phyloP scores from a whole-genome alignment of 2,113 vertebrate genomes.

The Arizona elegans region DNA sequence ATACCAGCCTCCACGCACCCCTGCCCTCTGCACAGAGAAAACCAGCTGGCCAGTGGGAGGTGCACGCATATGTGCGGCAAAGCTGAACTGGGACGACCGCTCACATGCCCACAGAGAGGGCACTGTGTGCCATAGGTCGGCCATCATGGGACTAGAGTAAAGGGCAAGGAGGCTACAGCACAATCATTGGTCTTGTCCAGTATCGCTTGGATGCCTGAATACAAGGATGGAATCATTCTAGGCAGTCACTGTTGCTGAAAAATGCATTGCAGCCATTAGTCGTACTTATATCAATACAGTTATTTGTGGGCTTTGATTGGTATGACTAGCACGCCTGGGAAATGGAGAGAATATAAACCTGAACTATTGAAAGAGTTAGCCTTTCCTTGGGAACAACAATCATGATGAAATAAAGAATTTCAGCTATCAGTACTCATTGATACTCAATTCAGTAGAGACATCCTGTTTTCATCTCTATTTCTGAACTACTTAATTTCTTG shows the following conservation, averaged over 20 bases:
- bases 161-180: not conserved
- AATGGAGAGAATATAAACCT: too few relatives aligned
- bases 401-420: not conserved
- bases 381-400: not conserved
- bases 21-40: too few relatives aligned
- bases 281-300: not conserved
- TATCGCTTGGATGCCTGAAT: not conserved
- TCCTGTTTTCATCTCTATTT: not conserved
- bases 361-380: not conserved
- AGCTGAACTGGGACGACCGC: too few relatives aligned
- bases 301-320: not conserved
- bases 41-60: too few relatives aligned
- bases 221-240: too few relatives aligned
- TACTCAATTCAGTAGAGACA: not conserved
- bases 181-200: not conserved
- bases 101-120: too few relatives aligned
- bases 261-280: not conserved
- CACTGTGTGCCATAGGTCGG: too few relatives aligned
- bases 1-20: too few relatives aligned
- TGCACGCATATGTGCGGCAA: too few relatives aligned
- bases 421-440: not conserved
- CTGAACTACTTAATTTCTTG: not conserved
- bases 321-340: too few relatives aligned
- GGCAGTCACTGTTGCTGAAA: not conserved
- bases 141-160: not conserved